Evolutionary conservation across 2,113 vertebrate species (phyloP).

Genomic region (Trogon melanurus): DNA sequence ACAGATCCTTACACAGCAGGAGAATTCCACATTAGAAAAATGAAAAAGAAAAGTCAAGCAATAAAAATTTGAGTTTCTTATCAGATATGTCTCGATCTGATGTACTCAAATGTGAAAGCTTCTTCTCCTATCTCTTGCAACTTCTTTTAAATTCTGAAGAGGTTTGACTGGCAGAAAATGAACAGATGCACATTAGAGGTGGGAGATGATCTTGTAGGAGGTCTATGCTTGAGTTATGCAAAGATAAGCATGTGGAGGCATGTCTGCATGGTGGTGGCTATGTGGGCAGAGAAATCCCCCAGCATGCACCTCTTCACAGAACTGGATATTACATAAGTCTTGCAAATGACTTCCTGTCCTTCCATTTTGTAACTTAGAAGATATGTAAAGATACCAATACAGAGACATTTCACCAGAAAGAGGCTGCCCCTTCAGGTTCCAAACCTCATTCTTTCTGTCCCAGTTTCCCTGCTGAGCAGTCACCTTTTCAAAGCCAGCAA

Average conservation of each 20-base stretch:
- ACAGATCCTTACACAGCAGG: not conserved
- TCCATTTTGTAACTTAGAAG: not conserved
- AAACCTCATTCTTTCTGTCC: not conserved
- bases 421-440: not conserved
- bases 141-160: not conserved
- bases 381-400: not conserved
- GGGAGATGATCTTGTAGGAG: constrained; percentile 55
- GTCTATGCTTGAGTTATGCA: not conserved
- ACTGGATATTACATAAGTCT: constrained; percentile 1
- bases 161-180: constrained; percentile 36
- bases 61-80: not conserved
- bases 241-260: not conserved
- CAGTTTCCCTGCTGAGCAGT: not conserved
- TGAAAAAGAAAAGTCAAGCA: not conserved
- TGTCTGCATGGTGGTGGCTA: not conserved
- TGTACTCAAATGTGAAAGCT: not conserved
- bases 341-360: not conserved
- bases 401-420: not conserved
- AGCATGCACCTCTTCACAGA: not conserved
- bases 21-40: not conserved
- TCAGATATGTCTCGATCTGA: not conserved
- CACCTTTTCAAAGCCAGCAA: not conserved
- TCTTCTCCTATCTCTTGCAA: not conserved
- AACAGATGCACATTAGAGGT: constrained; percentile 53
- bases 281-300: not conserved